These are phyloP conservation scores for Sebastes vulpes DNA, from an alignment of 2,797 vertebrate species.

Conservation along the genomic window DNA sequence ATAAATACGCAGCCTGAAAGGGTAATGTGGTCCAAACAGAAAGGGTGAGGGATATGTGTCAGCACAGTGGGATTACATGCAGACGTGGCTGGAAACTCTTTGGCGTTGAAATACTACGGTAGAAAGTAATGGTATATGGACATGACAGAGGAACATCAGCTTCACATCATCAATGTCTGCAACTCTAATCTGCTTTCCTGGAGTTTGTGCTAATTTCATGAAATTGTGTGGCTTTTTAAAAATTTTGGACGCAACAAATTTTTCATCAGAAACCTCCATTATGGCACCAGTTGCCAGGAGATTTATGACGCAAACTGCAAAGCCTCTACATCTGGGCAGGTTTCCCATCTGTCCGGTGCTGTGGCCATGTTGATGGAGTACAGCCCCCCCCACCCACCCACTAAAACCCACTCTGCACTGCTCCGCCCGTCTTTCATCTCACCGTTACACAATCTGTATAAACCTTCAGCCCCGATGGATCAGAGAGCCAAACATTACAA, in stretches of 20 bases:
- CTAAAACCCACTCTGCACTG: constrained; percentile 1
- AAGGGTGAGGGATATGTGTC: not conserved
- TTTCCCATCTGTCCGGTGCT: constrained; percentile 9
- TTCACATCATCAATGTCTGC: not conserved
- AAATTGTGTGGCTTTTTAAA: not conserved
- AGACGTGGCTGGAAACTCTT: not conserved
- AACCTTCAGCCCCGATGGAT: not conserved
- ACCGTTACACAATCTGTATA: not conserved
- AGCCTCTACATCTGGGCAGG: constrained; percentile 27
- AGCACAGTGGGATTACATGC: not conserved
- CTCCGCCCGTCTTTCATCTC: not conserved
- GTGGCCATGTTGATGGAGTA: constrained; percentile 4
- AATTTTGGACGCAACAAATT: not conserved
- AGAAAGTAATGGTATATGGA: not conserved
- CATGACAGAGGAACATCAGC: not conserved
- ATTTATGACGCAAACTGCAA: constrained; percentile 15
- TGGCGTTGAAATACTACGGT: not conserved
- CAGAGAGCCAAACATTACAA: not conserved
- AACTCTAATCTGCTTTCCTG: not conserved
- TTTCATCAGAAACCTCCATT: not conserved
- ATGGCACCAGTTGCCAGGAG: not conserved
- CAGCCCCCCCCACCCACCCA: not conserved
- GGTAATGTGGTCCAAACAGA: not conserved
- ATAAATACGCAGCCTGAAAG: not conserved
- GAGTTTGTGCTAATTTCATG: not conserved